A percentile compares a stretch with the other conserved stretches of the same genome.
phyloP scores from a whole-genome alignment of 2,888 invertebrate genomes.

The Disparrhopalites patrizii region DNA sequence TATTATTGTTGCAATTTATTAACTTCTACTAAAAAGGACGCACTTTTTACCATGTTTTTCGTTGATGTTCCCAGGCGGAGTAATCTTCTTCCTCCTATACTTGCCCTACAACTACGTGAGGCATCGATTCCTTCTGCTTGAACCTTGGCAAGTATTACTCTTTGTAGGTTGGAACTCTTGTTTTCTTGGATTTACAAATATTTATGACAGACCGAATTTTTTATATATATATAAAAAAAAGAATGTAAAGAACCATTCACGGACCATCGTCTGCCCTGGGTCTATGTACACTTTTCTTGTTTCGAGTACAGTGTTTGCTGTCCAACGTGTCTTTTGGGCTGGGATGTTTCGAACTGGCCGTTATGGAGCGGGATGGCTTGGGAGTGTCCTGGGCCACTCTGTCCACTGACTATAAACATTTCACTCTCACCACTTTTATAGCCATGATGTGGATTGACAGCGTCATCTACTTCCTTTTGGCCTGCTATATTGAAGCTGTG shows the following conservation, averaged over 20 bases:
- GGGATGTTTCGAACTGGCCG: conserved; percentile 68
- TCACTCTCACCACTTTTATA: not conserved
- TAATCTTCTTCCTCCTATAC: conserved; percentile 54
- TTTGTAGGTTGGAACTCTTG: no score
- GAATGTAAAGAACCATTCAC: no score
- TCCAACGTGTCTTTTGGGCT: conserved; percentile 74
- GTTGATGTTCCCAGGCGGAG: conserved; percentile 51
- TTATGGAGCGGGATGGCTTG: conserved; percentile 61
- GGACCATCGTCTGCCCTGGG: no score
- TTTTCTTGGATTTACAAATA: no score
- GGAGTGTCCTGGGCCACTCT: not conserved
- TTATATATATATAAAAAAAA: not conserved
- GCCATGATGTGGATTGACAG: conserved; percentile 64
- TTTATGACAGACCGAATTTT: not conserved
- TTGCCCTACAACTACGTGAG: conserved; percentile 53
- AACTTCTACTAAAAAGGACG: no score
- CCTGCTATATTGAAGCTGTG: conserved; percentile 58
- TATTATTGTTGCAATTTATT: no score
- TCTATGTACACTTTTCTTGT: not conserved
- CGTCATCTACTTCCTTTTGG: conserved; percentile 55
- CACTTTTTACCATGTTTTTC: no score
- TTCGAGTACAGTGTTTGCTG: not conserved
- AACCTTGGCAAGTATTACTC: no score
- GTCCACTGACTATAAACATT: not conserved
- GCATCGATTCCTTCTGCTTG: no score